These are phyloP conservation scores for Diabrotica balteata DNA, from an alignment of 2,888 invertebrate genomes.

Conservation along the genomic window DNA sequence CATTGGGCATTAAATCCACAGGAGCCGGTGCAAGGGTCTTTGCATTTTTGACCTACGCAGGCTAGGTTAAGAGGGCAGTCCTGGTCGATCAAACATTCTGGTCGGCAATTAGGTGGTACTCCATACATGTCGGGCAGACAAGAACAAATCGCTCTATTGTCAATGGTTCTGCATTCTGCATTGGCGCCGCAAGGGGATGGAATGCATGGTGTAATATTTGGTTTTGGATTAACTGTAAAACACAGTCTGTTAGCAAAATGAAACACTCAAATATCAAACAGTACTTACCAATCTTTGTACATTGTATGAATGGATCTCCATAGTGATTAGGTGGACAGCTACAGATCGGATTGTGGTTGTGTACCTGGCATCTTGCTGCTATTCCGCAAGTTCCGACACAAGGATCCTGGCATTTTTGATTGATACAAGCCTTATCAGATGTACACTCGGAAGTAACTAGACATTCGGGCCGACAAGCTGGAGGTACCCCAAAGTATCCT, in stretches of 20 bases:
- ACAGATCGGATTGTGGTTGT: constrained; percentile 71
- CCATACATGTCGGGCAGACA: constrained; percentile 79
- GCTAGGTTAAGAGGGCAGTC: constrained; percentile 79
- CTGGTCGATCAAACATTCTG: constrained; percentile 79
- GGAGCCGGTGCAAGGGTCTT: constrained; percentile 78
- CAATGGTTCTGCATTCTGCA: constrained; percentile 70
- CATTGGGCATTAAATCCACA: constrained; percentile 81
- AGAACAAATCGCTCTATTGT: constrained; percentile 74
- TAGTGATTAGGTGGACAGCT: constrained; percentile 66
- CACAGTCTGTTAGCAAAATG: background rate
- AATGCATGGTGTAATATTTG: constrained; percentile 70
- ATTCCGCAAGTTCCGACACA: constrained; percentile 68
- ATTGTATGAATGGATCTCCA: constrained; percentile 69
- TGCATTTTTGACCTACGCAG: constrained; percentile 75
- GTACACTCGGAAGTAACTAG: constrained; percentile 67
- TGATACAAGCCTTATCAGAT: constrained; percentile 68
- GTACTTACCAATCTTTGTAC: constrained; percentile 60
- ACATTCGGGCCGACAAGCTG: constrained; percentile 68
- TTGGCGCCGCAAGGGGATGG: constrained; percentile 78
- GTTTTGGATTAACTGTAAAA: constrained; percentile 46
- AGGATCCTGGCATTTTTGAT: constrained; percentile 70
- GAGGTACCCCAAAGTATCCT: constrained; percentile 67
- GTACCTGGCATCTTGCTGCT: constrained; percentile 66
- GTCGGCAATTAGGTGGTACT: constrained; percentile 79
- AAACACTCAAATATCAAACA: no score